Base-by-base conservation (phyloP, 2,797 vertebrate species). In the Picus viridis region DNA sequence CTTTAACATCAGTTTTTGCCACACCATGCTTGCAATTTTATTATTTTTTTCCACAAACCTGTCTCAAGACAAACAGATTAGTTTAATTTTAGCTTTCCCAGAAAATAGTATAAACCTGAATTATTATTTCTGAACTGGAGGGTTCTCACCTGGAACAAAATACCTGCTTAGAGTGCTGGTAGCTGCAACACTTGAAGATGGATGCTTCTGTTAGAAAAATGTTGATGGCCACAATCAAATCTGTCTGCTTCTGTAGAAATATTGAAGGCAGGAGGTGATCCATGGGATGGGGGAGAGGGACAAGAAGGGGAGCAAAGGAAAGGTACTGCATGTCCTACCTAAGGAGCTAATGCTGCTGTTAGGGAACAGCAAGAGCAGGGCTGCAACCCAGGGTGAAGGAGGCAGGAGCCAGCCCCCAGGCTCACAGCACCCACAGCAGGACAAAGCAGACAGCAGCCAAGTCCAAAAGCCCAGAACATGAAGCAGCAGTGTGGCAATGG, bases 401-500 rank as follows among this genome's bases (percentile, higher is more conserved):
- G 1, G 4, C 7, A 74, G 45, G 4, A 81, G 6, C 14, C 7
- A 57, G 27, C 3, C 3, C 10, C 23, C 19, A 58, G 16, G 4
- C 14, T n/a, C 7, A 29, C 20, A 57, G 41, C 29, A 29, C 20
- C 14, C 14, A 47, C 13, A 1, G 12, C 15, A 70, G 39, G 13
- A 17, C 10, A 68, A 10, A 24, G 3, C 16, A 65, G 5, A 4
- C 3, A 61, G 29, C 0, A 0, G 2, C 7, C 20, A 43, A 2
- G 4, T 18, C 9, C 20, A 86, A 32, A 79, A 67, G 3, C 4
- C 13, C 11, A 34, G 10, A 41, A 27, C 10, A 30, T 13, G 49
- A 56, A 3, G 16, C 29, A 78, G 63, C 7, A 39, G 12, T 1
- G 2, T 0, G 0, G 10, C 6, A 51, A 54, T 3, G 0, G 68